Evolutionary conservation across 1,140 invertebrate species (phyloP), one percentile per base, ranked within the genome.

Genomic region (Aphaenogaster floridana): DNA sequence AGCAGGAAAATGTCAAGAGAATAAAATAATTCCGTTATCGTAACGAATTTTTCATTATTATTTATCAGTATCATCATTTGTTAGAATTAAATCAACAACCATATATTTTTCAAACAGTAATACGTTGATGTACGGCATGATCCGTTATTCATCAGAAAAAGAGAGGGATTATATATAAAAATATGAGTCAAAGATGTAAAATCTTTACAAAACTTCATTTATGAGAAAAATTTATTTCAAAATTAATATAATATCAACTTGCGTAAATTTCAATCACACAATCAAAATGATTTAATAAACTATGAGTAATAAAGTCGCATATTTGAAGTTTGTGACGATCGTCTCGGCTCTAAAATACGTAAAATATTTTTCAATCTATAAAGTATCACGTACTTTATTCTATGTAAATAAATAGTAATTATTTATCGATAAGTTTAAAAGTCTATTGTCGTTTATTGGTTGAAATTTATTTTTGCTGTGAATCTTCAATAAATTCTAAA

Each of bases 191-290:
- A 66, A 68, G 64, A 68, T 45, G 11, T n/a, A 42, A 45, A 45
- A 68, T 42, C 36, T 39, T 66, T 21, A 42, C 9, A 45, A 45
- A 42, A 68, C 39, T 42, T 66, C 4, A 39, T 66, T 68, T 45
- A 68, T 68, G n/a, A 68, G n/a, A 13, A 68, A 68, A 21, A 42
- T 68, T 2, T 1, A 68, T 68, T 68, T 68, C 0, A 1, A 13
- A 68, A 68, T 68, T 68, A 45, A 63, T 61, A 63, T 61, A 61
- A n/a, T 39, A 66, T 66, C 63, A 39, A 15, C 36, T 57, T 66
- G 17, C 36, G 13, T 45, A 68, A 68, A 68, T 68, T 68, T 45
- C 6, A 9, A 42, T 11, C 11, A 68, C 45, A 68, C 17, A 34
- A 5, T 17, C 59, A 61, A 34, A 61, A 34, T 61, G n/a, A 68